Evolutionary conservation across 2,797 vertebrate species (phyloP), one percentile per base, ranked within the genome.

Genomic region (Syngnathus acus): DNA sequence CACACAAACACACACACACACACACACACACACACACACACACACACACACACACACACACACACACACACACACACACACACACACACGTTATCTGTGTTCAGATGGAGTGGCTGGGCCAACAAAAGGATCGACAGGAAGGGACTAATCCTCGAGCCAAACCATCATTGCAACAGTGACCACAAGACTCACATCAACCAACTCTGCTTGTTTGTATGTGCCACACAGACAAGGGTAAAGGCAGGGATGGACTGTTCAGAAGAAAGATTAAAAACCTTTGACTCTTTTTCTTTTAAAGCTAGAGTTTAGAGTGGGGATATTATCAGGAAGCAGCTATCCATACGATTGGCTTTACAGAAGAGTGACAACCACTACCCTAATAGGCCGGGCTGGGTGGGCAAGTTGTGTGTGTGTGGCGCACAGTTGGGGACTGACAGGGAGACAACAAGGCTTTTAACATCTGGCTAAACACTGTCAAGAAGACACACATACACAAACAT

Each of bases 371-470:
- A 11, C 38, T 42, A 62, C 42, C 21, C n/a, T 7, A 62, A 42
- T n/a, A 19, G 59, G 17, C 17, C 38, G 4, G n/a, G 9, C 43
- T 26, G 48, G 3, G 65, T 43, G 65, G 32, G 47, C 47, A 7
- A 0, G 32, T 9, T 17, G 72, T 40, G 72, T 65, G 76, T 80
- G 78, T 84, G 83, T 81, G 84, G 74, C 64, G 74, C 69, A 67
- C 39, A 53, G 72, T 66, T 13, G 78, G 77, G 84, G 83, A 80
- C 78, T 86, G 82, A 88, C 81, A 85, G 84, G 80, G 88, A 83
- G 89, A 92, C 89, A 47, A 48, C 47, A 91, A 92, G 91, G 85
- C 91, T 93, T 94, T 92, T 93, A 94, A 94, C 94, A 96, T 97
- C 94, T 98, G 95, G 94, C 92, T 93, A 94, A 95, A 94, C 92